Evolutionary conservation across 2,888 invertebrate genomes (phyloP).

Genomic region (Blomia tropicalis): DNA sequence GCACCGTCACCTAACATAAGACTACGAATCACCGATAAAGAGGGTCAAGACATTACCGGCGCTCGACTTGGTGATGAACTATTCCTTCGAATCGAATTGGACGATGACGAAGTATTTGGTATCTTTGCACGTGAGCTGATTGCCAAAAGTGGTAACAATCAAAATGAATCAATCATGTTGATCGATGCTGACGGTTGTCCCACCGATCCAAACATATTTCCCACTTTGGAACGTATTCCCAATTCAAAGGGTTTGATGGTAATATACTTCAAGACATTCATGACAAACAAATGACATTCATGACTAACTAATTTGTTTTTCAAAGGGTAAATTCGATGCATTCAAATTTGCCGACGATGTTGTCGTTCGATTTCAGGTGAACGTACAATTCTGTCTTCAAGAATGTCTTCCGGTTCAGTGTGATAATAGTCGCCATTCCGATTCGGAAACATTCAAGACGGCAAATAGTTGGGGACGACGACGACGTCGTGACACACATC

Average conservation of each 20-base stretch:
- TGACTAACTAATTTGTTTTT: constrained; percentile 11
- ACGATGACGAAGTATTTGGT: constrained; percentile 42
- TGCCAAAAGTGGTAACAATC: constrained; percentile 53
- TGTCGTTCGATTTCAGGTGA: constrained; percentile 60
- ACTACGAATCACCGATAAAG: constrained; percentile 46
- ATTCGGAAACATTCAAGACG: constrained; percentile 5
- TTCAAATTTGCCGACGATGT: constrained; percentile 74
- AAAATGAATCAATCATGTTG: constrained; percentile 52
- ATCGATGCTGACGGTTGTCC: constrained; percentile 49
- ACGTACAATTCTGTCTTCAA: constrained; percentile 60
- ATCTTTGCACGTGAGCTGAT: constrained; percentile 56
- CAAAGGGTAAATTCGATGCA: constrained; percentile 48
- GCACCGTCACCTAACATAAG: constrained; percentile 41
- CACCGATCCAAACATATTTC: constrained; percentile 43
- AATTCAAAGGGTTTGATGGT: constrained; percentile 31
- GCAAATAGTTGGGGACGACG: constrained; percentile 24
- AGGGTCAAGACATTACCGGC: constrained; percentile 46
- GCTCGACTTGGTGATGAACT: constrained; percentile 52
- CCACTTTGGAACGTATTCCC: constrained; percentile 31
- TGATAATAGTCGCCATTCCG: constrained; percentile 17
- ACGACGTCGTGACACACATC: constrained; percentile 26
- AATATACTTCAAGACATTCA: neutral
- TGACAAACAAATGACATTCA: no score
- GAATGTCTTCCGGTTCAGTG: constrained; percentile 48
- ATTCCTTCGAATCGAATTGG: constrained; percentile 47